phyloP scores from a whole-genome alignment of 2,113 vertebrate species.

The Perca schrenkii region DNA sequence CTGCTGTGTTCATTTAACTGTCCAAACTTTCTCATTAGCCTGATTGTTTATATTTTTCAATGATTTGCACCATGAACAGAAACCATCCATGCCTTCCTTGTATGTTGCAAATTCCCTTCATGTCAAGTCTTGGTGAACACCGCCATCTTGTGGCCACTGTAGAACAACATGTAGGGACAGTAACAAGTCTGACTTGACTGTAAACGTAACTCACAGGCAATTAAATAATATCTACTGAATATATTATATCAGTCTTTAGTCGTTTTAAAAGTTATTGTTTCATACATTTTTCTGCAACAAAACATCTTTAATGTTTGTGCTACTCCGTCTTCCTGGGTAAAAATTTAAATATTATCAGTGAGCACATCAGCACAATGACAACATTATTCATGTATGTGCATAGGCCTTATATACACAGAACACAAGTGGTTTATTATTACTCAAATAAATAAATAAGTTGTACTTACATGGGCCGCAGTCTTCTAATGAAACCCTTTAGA shows the following conservation, averaged over 20 bases:
- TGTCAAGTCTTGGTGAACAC: constrained; percentile 34
- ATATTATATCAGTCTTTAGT: background rate
- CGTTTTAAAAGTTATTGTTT: background rate
- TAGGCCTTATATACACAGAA: background rate
- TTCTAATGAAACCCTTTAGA: background rate
- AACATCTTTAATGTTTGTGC: background rate
- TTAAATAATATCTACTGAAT: background rate
- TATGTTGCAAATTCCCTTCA: too few species aligned
- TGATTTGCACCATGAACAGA: background rate
- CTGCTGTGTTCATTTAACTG: background rate
- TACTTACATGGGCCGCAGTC: too few species aligned
- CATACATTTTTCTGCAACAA: background rate
- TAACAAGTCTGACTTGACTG: background rate
- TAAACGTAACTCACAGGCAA: background rate
- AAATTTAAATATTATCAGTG: background rate
- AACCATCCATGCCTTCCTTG: background rate
- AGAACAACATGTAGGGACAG: background rate
- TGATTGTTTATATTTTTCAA: constrained; percentile 2
- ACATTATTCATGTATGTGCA: background rate
- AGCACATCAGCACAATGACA: background rate
- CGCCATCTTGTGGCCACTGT: constrained; percentile 67
- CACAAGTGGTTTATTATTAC: background rate
- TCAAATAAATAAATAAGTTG: background rate
- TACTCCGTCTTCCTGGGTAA: background rate
- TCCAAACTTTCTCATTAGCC: background rate